Evolutionary conservation across 2,113 vertebrate species (phyloP).

Genomic region (Indri indri): DNA sequence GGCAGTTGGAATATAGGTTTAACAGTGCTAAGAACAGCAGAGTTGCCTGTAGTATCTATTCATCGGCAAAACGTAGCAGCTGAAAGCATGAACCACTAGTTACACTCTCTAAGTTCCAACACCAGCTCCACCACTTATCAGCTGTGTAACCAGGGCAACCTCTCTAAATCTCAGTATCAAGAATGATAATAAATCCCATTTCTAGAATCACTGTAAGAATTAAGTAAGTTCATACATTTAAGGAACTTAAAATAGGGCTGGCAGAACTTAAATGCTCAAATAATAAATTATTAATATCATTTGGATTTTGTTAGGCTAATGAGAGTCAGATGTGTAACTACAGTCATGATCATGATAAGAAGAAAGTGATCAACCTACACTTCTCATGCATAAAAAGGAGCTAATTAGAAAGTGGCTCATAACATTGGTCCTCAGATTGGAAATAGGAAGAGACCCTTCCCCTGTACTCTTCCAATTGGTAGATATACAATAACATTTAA

Average conservation of each 20-base stretch:
- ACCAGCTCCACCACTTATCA: background rate
- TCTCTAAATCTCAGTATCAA: background rate
- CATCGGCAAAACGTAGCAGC: background rate
- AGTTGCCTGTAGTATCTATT: background rate
- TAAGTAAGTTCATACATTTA: background rate
- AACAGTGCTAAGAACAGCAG: background rate
- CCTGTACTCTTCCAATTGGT: background rate
- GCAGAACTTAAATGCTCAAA: background rate
- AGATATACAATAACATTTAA: background rate
- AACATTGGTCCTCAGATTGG: background rate
- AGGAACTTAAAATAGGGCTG: background rate
- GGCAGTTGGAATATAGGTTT: background rate
- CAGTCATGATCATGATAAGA: background rate
- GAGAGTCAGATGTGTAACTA: background rate
- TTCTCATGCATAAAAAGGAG: background rate
- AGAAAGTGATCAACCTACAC: background rate
- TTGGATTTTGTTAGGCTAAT: slow-evolving; percentile 1
- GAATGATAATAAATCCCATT: background rate
- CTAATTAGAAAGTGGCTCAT: background rate
- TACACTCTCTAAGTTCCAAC: background rate
- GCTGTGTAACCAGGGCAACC: slow-evolving; percentile 34
- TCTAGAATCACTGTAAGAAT: background rate
- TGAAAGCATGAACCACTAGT: background rate
- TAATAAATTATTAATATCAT: slow-evolving; percentile 6
- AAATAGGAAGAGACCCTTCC: background rate